Percentiles rank a stretch among this genome's conserved stretches.
phyloP scores from a whole-genome alignment of 2,113 vertebrate species.

The Ailurus styani region DNA sequence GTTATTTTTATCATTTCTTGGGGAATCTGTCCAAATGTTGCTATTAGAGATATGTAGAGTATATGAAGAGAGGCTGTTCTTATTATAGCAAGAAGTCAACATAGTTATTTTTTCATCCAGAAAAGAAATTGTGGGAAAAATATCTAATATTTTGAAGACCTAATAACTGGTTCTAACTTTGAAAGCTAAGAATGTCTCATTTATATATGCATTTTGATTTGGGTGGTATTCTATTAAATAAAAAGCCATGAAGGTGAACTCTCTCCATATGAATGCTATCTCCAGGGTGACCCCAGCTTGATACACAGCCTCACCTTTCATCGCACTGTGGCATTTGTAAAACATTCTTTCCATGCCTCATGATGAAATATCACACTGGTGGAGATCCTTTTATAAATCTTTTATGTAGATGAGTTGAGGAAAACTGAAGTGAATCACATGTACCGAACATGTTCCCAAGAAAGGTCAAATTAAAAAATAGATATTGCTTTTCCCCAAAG shows the following conservation, averaged over 20 bases:
- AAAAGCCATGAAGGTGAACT: not conserved
- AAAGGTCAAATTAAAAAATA: constrained; percentile 35
- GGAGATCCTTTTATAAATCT: not conserved
- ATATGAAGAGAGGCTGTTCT: not conserved
- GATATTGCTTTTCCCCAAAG: not conserved
- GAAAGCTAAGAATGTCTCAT: not conserved
- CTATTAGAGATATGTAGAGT: not conserved
- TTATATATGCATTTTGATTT: not conserved
- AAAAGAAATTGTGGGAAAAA: not conserved
- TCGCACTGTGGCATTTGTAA: not conserved
- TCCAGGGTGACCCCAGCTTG: not conserved
- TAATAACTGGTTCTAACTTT: not conserved
- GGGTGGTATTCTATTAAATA: not conserved
- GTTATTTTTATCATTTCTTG: not conserved
- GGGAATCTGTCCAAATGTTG: not conserved
- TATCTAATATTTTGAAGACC: not conserved
- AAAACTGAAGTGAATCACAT: constrained; percentile 26
- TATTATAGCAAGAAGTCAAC: not conserved
- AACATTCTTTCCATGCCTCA: not conserved
- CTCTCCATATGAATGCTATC: not conserved
- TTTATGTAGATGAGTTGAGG: not conserved
- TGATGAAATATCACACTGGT: not conserved
- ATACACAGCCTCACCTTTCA: not conserved
- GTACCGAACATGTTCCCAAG: not conserved
- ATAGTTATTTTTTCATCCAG: not conserved